A percentile compares a stretch with the other conserved stretches of the same genome.
phyloP scores from a whole-genome alignment of 1,140 invertebrate genomes.

The Triops cancriformis region DNA sequence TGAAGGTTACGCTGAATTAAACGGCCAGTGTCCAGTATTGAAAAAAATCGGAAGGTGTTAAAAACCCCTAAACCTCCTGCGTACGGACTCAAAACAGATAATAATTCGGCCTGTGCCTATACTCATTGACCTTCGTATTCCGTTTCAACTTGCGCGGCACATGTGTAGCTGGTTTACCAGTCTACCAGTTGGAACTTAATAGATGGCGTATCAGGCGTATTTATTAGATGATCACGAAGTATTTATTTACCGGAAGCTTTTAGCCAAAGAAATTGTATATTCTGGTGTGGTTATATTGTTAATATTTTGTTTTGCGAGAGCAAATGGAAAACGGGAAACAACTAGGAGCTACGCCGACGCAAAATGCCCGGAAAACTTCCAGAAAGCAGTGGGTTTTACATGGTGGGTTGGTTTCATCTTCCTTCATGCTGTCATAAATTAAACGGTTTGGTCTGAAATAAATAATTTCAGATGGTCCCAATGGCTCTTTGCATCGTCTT shows the following conservation, averaged over 20 bases:
- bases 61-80: no score
- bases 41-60: no score
- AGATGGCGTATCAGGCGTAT: no score
- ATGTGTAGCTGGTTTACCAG: no score
- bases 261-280: background rate
- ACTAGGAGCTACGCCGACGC: background rate
- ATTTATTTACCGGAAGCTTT: background rate
- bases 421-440: background rate
- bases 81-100: no score
- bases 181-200: no score
- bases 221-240: background rate
- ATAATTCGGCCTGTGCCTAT: no score
- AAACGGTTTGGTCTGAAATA: background rate
- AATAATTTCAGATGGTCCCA: slow-evolving; percentile 18
- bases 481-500: slow-evolving; percentile 23
- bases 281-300: background rate
- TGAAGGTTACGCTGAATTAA: no score
- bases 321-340: background rate
- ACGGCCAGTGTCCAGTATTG: no score
- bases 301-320: background rate
- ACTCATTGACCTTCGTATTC: no score
- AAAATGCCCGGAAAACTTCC: background rate
- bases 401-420: background rate
- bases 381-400: slow-evolving; percentile 1
- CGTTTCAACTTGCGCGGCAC: no score